These are phyloP conservation scores for Scartelaos histophorus DNA, from an alignment of 2,113 vertebrate genomes.

Conservation along the genomic window DNA sequence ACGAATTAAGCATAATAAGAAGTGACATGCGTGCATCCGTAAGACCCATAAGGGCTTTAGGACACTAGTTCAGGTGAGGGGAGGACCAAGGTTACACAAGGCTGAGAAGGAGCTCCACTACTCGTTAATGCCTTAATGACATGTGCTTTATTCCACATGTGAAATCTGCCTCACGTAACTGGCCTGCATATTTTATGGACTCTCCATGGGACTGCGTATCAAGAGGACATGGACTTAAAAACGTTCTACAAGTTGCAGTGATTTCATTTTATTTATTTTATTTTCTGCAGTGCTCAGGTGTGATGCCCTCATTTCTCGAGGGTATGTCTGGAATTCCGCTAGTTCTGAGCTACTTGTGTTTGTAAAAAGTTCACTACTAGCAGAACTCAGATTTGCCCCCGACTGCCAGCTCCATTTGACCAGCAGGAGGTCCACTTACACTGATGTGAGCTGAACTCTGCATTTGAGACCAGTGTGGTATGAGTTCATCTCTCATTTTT, in stretches of 20 bases:
- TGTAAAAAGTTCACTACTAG: constrained; percentile 84
- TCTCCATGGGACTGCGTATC: constrained; percentile 21
- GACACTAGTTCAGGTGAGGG: constrained; percentile 65
- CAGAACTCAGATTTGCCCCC: constrained; percentile 81
- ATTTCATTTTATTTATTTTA: neutral
- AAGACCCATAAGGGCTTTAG: constrained; percentile 72
- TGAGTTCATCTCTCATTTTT: constrained; percentile 49
- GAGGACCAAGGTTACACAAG: constrained; percentile 61
- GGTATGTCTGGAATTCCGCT: constrained; percentile 82
- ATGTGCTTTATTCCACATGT: constrained; percentile 15
- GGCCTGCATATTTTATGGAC: constrained; percentile 14
- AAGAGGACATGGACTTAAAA: constrained; percentile 36
- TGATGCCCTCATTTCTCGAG: constrained; percentile 54
- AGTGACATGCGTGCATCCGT: constrained; percentile 55
- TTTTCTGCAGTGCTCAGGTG: neutral
- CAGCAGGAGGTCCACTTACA: constrained; percentile 18
- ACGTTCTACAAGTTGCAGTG: neutral
- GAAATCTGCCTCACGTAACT: constrained; percentile 23
- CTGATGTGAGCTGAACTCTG: constrained; percentile 45
- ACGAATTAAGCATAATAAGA: constrained; percentile 65
- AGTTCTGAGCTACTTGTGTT: constrained; percentile 82
- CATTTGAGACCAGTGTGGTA: constrained; percentile 6
- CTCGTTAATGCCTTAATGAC: constrained; percentile 56
- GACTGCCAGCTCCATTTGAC: constrained; percentile 49
- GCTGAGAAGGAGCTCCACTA: constrained; percentile 43